Base-by-base conservation (phyloP, 2,797 vertebrate species). In the Helarctos malayanus region DNA sequence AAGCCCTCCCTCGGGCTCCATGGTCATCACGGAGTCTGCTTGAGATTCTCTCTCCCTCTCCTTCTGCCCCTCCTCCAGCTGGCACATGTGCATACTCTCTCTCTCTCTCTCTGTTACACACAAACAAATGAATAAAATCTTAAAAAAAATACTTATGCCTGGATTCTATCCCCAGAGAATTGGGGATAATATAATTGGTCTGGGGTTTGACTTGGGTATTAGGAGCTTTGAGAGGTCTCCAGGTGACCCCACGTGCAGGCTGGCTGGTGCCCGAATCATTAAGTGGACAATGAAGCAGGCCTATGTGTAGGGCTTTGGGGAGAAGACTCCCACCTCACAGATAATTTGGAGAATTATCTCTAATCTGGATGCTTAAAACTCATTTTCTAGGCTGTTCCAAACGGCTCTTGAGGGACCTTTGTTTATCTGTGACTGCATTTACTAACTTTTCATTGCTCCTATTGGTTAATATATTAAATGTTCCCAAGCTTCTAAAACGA, bases 281-380 rank as follows among this genome's bases (percentile, higher is more conserved):
- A 69, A 45, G 15, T 35, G 38, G 47, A 54, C 21, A 23, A 27
- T 79, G 29, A 65, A 49, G 54, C 35, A 89, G 61, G 49, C 27
- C 54, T 61, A 1, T 1, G 2, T 5, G 21, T 16, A 78, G 16
- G 32, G 23, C 15, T 41, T 86, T 82, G 61, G 41, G 54, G 19
- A 3, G 4, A 86, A 59, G 71, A 79, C n/a, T 61, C 54, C 86
- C 1, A 47, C 7, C 21, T 82, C 56, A 68, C 56, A 82, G 79
- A 81, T 82, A 92, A 88, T 75, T 81, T 91, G 56, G 78, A 96
- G 69, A 92, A 61, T 87, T 49, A 76, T 41, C 11, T 96, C 56
- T 69, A 12, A 3, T n/a, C 76, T 90, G 27, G 0, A 8, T 41
- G n/a, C 57, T 86, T 75, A 32, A 56, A 81, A 89, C 8, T 38